A percentile compares a stretch with the other conserved stretches of the same genome.
Conservation (phyloP, 30 jellyfish, hydroid and myxozoan species). For the Pseudorhiza aurosa region DNA sequence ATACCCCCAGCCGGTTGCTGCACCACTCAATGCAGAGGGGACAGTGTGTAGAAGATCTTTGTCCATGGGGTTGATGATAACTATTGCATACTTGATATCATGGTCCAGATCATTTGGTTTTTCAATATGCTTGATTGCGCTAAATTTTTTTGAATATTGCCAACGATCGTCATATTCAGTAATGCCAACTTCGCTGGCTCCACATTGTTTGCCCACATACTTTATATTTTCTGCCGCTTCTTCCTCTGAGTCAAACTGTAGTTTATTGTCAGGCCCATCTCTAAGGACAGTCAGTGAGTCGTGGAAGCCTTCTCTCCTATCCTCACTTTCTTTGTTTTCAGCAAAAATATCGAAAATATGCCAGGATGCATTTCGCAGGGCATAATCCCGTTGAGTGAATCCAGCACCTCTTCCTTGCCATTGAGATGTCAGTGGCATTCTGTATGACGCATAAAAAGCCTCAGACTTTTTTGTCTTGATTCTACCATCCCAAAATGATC, state of each 20-base stretch:
- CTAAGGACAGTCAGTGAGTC: conserved; percentile 37
- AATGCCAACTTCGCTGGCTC: conserved; percentile 50
- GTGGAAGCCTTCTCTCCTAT: conserved; percentile 54
- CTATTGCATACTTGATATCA: conserved; percentile 36
- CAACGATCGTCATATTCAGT: conserved; percentile 50
- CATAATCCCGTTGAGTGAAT: conserved; percentile 60
- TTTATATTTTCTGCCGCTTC: conserved; percentile 47
- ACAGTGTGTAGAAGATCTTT: conserved; percentile 56
- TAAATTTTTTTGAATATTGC: conserved; percentile 36
- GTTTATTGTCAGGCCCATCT: conserved; percentile 36
- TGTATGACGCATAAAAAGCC: conserved; percentile 43
- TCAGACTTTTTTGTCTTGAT: conserved; percentile 36
- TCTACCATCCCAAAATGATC: conserved; percentile 55
- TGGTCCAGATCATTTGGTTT: conserved; percentile 32
- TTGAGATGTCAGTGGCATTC: conserved; percentile 39
- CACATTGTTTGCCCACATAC: conserved; percentile 36
- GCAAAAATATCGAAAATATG: conserved; percentile 63
- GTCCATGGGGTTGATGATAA: conserved; percentile 47
- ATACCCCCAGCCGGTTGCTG: conserved; percentile 68
- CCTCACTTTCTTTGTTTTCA: conserved; percentile 47
- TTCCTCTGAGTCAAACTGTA: conserved; percentile 34
- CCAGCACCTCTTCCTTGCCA: conserved; percentile 72
- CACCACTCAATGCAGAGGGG: conserved; percentile 71
- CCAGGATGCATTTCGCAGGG: conserved; percentile 67
- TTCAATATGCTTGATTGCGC: conserved; percentile 36